Conservation (phyloP, 2,888 invertebrate genomes). For the Eueremaeus valkanovi region DNA sequence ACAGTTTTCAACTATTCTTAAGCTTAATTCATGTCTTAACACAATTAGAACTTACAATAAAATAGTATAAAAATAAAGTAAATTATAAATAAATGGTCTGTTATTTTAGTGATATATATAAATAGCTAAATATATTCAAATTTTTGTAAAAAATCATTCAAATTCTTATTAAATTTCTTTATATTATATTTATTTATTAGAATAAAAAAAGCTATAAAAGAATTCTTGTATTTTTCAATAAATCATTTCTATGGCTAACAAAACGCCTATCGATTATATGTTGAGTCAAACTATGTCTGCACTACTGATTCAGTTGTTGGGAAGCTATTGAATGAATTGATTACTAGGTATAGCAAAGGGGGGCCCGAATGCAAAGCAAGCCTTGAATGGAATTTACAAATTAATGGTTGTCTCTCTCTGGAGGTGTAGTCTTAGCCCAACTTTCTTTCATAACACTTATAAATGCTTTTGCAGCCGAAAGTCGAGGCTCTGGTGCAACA, state of each 20-base stretch:
- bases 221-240: neutral
- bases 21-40: too few species aligned
- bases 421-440: neutral
- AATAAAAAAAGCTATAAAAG: neutral
- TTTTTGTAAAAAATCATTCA: neutral
- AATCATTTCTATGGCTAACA: neutral
- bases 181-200: too few species aligned
- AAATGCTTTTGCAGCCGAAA: neutral
- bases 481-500: neutral
- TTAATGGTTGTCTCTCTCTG: conserved; percentile 9
- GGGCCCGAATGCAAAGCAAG: neutral
- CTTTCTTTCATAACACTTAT: conserved; percentile 29
- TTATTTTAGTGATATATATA: too few species aligned
- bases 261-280: neutral
- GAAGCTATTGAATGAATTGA: conserved; percentile 12
- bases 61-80: too few species aligned
- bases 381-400: conserved; percentile 23
- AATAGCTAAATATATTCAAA: too few species aligned
- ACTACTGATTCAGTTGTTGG: neutral
- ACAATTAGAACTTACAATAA: too few species aligned
- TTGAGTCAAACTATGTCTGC: neutral
- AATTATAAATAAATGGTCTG: too few species aligned
- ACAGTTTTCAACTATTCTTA: too few species aligned
- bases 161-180: neutral
- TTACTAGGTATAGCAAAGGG: neutral